A percentile compares a stretch with the other conserved stretches of the same genome.
Evolutionary conservation across 1,140 invertebrate species (phyloP).

Genomic region (Sitophilus oryzae): DNA sequence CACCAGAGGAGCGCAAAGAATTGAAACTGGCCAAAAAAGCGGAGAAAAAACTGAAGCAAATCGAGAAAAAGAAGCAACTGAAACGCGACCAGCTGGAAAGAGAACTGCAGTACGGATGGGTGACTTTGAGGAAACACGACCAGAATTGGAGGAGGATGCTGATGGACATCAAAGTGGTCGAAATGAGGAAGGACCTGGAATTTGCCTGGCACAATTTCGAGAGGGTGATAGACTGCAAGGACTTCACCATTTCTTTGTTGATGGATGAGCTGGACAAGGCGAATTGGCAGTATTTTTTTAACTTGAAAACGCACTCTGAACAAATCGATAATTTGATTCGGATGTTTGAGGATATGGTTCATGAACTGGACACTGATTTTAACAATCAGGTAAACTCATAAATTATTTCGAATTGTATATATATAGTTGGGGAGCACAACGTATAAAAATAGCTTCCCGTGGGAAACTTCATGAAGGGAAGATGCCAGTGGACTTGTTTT

Average conservation of each 20-base stretch:
- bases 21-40: constrained; percentile 26
- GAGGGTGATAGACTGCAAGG: constrained; percentile 36
- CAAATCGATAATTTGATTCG: constrained; percentile 34
- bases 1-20: constrained; percentile 29
- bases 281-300: constrained; percentile 34
- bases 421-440: neutral
- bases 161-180: constrained; percentile 29
- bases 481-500: no score
- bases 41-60: constrained; percentile 21
- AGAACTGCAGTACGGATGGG: constrained; percentile 31
- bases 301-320: constrained; percentile 30
- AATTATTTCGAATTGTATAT: no score
- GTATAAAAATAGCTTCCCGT: no score
- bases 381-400: constrained; percentile 20
- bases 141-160: constrained; percentile 37
- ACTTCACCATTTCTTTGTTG: constrained; percentile 38
- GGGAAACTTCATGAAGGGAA: no score
- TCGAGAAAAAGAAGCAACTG: constrained; percentile 27
- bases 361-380: constrained; percentile 27
- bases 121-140: constrained; percentile 33
- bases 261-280: constrained; percentile 36
- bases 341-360: constrained; percentile 29
- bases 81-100: constrained; percentile 29
- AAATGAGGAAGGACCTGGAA: constrained; percentile 34
- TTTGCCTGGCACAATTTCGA: constrained; percentile 39